Conservation (phyloP, 2,797 vertebrate genomes). For the Odontamblyopus rebecca region DNA sequence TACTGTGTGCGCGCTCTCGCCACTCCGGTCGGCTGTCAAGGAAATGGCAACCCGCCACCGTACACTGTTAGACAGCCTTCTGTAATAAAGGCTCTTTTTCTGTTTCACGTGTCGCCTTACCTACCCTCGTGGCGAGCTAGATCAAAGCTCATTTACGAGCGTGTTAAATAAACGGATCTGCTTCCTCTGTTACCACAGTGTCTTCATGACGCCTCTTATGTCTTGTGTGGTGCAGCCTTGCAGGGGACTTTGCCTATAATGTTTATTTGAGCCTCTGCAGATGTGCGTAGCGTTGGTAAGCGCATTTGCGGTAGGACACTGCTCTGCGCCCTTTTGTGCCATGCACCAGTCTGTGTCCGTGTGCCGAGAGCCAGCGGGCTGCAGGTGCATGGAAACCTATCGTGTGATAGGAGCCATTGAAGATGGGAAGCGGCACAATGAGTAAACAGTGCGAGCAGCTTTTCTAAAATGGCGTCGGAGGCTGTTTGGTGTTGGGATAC, state of each 20-base stretch:
- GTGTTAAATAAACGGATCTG: neutral
- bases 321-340: slow-evolving; percentile 4
- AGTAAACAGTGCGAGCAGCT: slow-evolving; percentile 82
- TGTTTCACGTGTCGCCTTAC: neutral
- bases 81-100: neutral
- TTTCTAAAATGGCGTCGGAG: slow-evolving; percentile 89
- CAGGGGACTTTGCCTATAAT: slow-evolving; percentile 9
- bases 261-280: slow-evolving; percentile 40
- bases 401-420: slow-evolving; percentile 76
- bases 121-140: neutral
- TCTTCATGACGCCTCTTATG: slow-evolving; percentile 8
- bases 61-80: neutral
- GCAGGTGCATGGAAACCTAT: slow-evolving; percentile 74
- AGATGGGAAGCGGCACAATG: slow-evolving; percentile 79
- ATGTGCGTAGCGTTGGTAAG: slow-evolving; percentile 33
- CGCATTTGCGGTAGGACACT: slow-evolving; percentile 21
- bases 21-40: slow-evolving; percentile 58
- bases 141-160: neutral
- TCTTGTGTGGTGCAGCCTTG: slow-evolving; percentile 21
- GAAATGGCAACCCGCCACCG: slow-evolving; percentile 59
- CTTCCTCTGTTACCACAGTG: neutral
- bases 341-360: slow-evolving; percentile 9
- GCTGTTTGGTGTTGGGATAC: slow-evolving; percentile 81
- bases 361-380: slow-evolving; percentile 44
- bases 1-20: slow-evolving; percentile 51